Base-by-base conservation (phyloP, 2,888 invertebrate species). In the Dolichomitus sp. region DNA sequence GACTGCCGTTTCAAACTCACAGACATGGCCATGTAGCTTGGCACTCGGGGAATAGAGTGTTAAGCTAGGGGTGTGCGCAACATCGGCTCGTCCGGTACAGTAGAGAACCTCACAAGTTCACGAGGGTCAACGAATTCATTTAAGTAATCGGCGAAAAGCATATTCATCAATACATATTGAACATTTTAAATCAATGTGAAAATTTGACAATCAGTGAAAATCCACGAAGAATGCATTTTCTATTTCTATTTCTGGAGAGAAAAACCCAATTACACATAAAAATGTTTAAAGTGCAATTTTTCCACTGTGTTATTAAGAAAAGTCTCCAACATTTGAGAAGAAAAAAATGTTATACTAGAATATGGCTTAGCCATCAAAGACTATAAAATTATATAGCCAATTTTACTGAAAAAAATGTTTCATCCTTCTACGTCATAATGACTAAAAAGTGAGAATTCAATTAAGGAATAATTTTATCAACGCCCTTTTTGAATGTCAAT, bases 31-130 rank as follows among this genome's bases (percentile, higher is more conserved):
- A 52, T 37, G 50, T 63, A 68, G 61, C 6, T 57, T 57, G 69
- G 66, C 78, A 63, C 74, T 79, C 65, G 65, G 69, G 45, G 30
- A 79, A 6, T 50, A 27, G 52, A 48, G n/a, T 9, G 33, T 68
- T 40, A 40, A 54, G 73, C 33, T 3, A 11, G n/a, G 17, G 11
- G 33, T 42, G 17, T 12, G 61, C 63, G 33, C 48, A 48, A 11
- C 50, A 27, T 27, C 30, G 30, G 57, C 30, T 57, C 14, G 5
- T 30, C 30, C 30, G 30, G 33, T 33, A 57, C 27, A 57, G n/a
- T 57, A 12, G 1, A 57, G 0, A 30, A 33, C 17, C 59, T 17
- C 33, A 59, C 1, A 57, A 57, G 30, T 57, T 14, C 4, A 48
- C 48, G 4, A 7, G 17, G n/a, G 17, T 17, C 48, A 17, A 48